phyloP scores from a whole-genome alignment of 2,113 vertebrate genomes.

The Zosterops lateralis region DNA sequence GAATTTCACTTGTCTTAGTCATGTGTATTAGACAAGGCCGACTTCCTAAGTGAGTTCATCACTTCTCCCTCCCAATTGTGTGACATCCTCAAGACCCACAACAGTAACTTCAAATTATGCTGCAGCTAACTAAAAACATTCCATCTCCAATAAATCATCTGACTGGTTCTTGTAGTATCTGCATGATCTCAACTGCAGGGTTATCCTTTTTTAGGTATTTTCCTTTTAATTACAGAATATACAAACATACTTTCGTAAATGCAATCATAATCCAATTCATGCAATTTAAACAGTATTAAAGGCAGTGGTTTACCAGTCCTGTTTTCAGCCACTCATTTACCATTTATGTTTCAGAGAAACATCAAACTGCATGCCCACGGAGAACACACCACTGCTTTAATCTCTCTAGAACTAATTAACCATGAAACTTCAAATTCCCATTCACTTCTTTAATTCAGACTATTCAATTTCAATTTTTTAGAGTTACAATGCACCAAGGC shows the following conservation, averaged over 20 bases:
- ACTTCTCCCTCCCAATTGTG: neutral
- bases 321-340: neutral
- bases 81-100: neutral
- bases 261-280: neutral
- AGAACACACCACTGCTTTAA: neutral
- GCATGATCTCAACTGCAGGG: neutral
- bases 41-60: neutral
- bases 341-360: neutral
- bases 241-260: neutral
- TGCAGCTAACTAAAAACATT: neutral
- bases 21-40: neutral
- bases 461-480: neutral
- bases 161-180: neutral
- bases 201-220: neutral
- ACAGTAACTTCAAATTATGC: neutral
- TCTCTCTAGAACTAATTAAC: neutral
- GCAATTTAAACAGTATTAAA: neutral
- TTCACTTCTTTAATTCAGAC: neutral
- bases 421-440: neutral
- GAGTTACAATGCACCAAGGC: neutral
- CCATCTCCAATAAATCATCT: neutral
- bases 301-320: neutral
- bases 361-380: neutral
- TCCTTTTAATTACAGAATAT: neutral
- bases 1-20: neutral